These are phyloP conservation scores for Drosophila saltans DNA, from an alignment of 1,140 invertebrate species.

Conservation along the genomic window DNA sequence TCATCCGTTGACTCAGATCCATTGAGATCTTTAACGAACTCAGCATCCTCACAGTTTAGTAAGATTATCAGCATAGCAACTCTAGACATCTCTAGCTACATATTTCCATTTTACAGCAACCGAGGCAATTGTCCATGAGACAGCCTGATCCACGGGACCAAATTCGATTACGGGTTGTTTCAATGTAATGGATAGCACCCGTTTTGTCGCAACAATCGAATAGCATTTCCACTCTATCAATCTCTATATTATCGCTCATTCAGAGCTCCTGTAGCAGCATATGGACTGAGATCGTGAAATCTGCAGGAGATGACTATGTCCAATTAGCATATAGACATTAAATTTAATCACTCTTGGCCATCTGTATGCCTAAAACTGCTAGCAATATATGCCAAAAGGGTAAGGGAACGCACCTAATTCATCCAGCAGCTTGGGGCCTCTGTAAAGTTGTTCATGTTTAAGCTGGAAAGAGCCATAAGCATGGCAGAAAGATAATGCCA, in stretches of 20 bases:
- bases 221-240: conserved; percentile 21
- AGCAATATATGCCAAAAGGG: conserved; percentile 14
- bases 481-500: conserved; percentile 42
- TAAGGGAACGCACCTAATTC: conserved; percentile 21
- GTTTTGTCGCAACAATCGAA: conserved; percentile 53
- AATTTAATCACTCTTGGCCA: conserved; percentile 30
- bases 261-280: conserved; percentile 38
- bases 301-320: conserved; percentile 31
- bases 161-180: conserved; percentile 32
- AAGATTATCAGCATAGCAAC: conserved; percentile 34
- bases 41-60: neutral
- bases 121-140: conserved; percentile 27
- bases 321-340: conserved; percentile 33
- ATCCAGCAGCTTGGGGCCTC: conserved; percentile 27
- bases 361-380: conserved; percentile 42
- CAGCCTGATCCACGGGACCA: conserved; percentile 49
- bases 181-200: conserved; percentile 45
- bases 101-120: conserved; percentile 54
- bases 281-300: conserved; percentile 22
- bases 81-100: conserved; percentile 40
- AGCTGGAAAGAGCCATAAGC: neutral
- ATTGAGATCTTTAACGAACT: conserved; percentile 30
- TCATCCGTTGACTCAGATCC: conserved; percentile 1
- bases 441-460: conserved; percentile 2
- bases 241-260: neutral